Evolutionary conservation across 2,888 invertebrate genomes (phyloP).

Genomic region (Pterostichus niger): DNA sequence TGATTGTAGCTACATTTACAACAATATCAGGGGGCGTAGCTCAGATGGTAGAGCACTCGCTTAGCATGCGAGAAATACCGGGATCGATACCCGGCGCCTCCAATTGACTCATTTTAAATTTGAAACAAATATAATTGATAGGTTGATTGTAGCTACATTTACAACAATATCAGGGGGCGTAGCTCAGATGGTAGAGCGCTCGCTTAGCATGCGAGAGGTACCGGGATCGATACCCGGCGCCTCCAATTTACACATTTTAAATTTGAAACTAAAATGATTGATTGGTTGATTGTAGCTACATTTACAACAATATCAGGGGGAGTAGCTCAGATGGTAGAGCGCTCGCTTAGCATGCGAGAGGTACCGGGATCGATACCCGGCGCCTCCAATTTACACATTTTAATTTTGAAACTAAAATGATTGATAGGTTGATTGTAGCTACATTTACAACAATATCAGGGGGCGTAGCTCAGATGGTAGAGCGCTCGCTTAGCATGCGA

Average conservation of each 20-base stretch:
- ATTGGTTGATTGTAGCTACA: no score
- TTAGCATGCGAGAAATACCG: constrained; percentile 81
- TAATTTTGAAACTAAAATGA: no score
- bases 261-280: no score
- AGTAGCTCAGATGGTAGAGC: constrained; percentile 81
- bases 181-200: constrained; percentile 81
- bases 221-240: constrained; percentile 79
- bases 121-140: no score
- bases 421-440: no score
- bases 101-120: no score
- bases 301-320: constrained; percentile 69
- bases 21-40: constrained; percentile 75
- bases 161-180: constrained; percentile 73
- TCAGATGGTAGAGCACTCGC: constrained; percentile 81
- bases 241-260: no score
- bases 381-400: constrained; percentile 75
- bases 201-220: constrained; percentile 81
- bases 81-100: constrained; percentile 79
- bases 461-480: constrained; percentile 80
- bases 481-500: constrained; percentile 81
- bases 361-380: constrained; percentile 80
- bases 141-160: no score
- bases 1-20: no score
- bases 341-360: constrained; percentile 81
- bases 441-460: no score